Evolutionary conservation across 30 jellyfish, hydroid and myxozoan species (phyloP).

Genomic region (Nemopilema nomurai): DNA sequence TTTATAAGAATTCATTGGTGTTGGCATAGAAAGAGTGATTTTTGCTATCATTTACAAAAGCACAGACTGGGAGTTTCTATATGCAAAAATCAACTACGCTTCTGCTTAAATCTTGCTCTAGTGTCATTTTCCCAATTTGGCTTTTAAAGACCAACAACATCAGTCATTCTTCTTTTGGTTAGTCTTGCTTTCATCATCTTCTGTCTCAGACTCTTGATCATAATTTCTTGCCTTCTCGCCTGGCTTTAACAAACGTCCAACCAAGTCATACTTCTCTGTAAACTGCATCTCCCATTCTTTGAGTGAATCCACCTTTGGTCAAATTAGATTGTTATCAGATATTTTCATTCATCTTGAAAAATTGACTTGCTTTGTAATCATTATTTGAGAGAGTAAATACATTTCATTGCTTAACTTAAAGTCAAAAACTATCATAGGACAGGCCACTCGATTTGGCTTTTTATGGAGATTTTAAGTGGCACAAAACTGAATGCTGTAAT

Average conservation of each 20-base stretch:
- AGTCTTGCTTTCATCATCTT: conserved; percentile 80
- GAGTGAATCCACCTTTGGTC: conserved; percentile 82
- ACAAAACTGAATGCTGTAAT: too few species aligned
- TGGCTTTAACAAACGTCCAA: conserved; percentile 85
- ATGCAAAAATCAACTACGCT: neutral
- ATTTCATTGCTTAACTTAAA: too few species aligned
- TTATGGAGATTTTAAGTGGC: too few species aligned
- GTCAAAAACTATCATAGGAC: too few species aligned
- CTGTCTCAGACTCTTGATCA: conserved; percentile 86
- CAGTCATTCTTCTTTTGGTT: conserved; percentile 35
- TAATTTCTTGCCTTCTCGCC: conserved; percentile 87
- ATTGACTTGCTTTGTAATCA: too few species aligned
- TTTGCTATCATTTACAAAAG: too few species aligned
- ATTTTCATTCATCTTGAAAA: too few species aligned
- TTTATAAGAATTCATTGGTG: neutral
- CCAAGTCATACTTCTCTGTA: conserved; percentile 69
- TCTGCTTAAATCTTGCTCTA: neutral
- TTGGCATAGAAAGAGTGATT: too few species aligned
- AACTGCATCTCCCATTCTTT: conserved; percentile 98
- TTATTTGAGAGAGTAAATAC: too few species aligned
- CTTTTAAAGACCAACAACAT: neutral
- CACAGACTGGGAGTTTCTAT: neutral
- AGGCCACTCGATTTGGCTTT: too few species aligned
- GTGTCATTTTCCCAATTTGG: neutral
- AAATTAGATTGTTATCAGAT: too few species aligned